Percentiles rank a stretch among this genome's conserved stretches.
These are phyloP conservation scores for Petrosia ficiformis DNA, from an alignment of 37 sponge, comb jelly and placozoan species.

Conservation along the genomic window DNA sequence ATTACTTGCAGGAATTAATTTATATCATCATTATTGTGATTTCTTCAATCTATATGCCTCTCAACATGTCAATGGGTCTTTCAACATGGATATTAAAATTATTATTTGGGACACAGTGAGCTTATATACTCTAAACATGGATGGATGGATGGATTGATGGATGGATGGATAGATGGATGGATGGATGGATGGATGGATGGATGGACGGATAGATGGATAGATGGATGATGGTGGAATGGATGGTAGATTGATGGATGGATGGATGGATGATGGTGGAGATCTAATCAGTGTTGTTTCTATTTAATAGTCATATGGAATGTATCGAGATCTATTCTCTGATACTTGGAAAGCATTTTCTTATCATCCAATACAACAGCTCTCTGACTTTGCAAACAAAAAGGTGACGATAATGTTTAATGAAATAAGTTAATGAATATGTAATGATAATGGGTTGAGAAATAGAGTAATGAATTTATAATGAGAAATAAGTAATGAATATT, in stretches of 20 bases:
- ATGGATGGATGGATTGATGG: too few relatives aligned
- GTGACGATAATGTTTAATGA: slow-evolving; percentile 19
- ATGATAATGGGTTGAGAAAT: too few relatives aligned
- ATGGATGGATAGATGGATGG: too few relatives aligned
- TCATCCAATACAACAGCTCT: slow-evolving; percentile 50
- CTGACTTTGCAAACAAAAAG: slow-evolving; percentile 78
- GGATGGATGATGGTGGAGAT: too few relatives aligned
- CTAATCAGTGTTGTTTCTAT: background rate
- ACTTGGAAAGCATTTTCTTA: slow-evolving; percentile 78
- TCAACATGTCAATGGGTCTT: slow-evolving; percentile 87
- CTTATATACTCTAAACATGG: background rate
- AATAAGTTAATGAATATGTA: too few relatives aligned
- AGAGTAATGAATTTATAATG: too few relatives aligned
- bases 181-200: too few relatives aligned
- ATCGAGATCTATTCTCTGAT: slow-evolving; percentile 64
- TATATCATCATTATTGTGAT: slow-evolving; percentile 95
- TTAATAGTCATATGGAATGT: slow-evolving; percentile 2
- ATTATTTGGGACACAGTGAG: slow-evolving; percentile 92
- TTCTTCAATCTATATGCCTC: slow-evolving; percentile 92
- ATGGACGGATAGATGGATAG: too few relatives aligned
- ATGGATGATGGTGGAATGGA: too few relatives aligned
- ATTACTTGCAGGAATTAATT: slow-evolving; percentile 66
- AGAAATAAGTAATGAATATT: too few relatives aligned
- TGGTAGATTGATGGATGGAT: too few relatives aligned
- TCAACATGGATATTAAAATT: slow-evolving; percentile 70